Evolutionary conservation across 2,888 invertebrate species (phyloP).

Genomic region (Scelioninae gen. 2): DNA sequence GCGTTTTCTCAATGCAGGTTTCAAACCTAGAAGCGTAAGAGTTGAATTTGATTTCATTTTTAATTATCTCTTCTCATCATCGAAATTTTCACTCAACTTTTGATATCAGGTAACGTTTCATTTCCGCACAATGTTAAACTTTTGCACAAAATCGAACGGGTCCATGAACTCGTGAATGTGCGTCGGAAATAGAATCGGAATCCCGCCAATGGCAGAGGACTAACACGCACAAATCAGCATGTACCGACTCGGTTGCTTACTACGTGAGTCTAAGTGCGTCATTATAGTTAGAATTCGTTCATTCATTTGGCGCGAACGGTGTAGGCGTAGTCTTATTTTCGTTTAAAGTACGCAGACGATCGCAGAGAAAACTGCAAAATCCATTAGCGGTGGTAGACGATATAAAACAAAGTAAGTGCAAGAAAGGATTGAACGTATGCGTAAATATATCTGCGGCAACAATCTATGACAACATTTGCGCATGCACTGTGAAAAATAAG

Average conservation of each 20-base stretch:
- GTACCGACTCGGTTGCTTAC: slow-evolving; percentile 16
- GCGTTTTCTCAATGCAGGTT: no score
- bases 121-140: slow-evolving; percentile 42
- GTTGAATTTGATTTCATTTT: no score
- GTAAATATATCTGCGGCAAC: slow-evolving; percentile 36
- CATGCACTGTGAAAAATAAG: no score
- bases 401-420: slow-evolving; percentile 24
- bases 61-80: no score
- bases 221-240: slow-evolving; percentile 15
- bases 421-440: slow-evolving; percentile 14
- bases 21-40: no score
- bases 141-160: slow-evolving; percentile 47
- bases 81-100: no score
- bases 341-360: slow-evolving; percentile 48
- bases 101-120: slow-evolving; percentile 12
- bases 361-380: slow-evolving; percentile 57
- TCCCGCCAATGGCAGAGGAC: slow-evolving; percentile 49
- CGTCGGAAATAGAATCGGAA: slow-evolving; percentile 52
- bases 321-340: slow-evolving; percentile 54
- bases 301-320: slow-evolving; percentile 57
- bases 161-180: slow-evolving; percentile 57
- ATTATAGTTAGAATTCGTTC: slow-evolving; percentile 55
- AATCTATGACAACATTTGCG: no score
- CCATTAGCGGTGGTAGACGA: slow-evolving; percentile 46
- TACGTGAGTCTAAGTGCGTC: slow-evolving; percentile 52